Evolutionary conservation across 2,888 invertebrate genomes (phyloP).

Genomic region (Eutolmus rufibarbis): DNA sequence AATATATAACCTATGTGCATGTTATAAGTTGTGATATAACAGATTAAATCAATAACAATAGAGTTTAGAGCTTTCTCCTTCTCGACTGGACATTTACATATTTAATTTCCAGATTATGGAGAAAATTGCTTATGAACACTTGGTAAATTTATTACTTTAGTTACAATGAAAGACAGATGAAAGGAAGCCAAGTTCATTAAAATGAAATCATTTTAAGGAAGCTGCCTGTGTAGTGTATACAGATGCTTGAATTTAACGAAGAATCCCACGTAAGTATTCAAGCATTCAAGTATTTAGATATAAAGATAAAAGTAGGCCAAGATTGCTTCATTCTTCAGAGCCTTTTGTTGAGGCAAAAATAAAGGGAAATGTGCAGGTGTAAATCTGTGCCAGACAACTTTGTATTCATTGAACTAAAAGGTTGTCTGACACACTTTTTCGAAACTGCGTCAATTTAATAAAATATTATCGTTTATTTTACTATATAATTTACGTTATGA

Average conservation of each 20-base stretch:
- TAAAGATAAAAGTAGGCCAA: not conserved
- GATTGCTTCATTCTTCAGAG: not conserved
- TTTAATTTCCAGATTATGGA: slow-evolving; percentile 6
- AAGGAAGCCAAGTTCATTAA: not conserved
- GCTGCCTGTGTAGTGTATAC: not conserved
- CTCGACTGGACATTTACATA: not conserved
- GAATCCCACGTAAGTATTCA: not conserved
- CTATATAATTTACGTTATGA: not conserved
- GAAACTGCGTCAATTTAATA: not conserved
- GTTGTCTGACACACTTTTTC: not conserved
- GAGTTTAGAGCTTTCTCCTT: not conserved
- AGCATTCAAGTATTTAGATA: not conserved
- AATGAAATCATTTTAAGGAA: not conserved
- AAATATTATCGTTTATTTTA: not conserved
- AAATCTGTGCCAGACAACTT: not conserved
- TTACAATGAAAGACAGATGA: not conserved
- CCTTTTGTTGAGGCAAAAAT: not conserved
- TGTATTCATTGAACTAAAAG: not conserved
- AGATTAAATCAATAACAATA: slow-evolving; percentile 5
- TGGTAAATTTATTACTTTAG: not conserved
- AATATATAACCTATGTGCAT: not conserved
- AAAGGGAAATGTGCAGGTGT: not conserved
- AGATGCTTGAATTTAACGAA: not conserved
- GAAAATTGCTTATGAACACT: not conserved
- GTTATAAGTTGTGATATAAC: not conserved